These are phyloP conservation scores for Cephalopterus ornatus DNA, from an alignment of 2,113 vertebrate genomes.

Conservation along the genomic window DNA sequence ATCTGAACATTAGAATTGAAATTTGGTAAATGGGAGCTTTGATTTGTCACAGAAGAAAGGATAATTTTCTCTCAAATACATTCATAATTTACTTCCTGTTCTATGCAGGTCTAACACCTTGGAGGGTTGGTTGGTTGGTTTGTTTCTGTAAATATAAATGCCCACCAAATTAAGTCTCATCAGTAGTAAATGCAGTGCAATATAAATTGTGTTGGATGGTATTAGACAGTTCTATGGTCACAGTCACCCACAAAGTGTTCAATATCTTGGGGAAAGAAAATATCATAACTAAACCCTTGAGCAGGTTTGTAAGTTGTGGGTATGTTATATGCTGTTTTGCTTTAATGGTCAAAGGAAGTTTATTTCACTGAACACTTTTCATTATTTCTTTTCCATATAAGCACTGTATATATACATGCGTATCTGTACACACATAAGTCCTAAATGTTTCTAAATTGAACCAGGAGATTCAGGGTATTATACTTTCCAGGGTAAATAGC, in stretches of 20 bases:
- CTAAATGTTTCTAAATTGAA: conserved; percentile 9
- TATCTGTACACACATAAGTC: not conserved
- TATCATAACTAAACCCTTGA: not conserved
- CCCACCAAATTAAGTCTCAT: not conserved
- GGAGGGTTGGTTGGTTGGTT: not conserved
- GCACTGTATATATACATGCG: not conserved
- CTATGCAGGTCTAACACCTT: not conserved
- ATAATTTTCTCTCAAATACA: not conserved
- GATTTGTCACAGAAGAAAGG: not conserved
- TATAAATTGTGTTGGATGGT: not conserved
- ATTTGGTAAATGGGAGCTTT: not conserved
- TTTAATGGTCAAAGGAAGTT: not conserved
- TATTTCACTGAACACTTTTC: not conserved
- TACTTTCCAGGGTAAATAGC: not conserved
- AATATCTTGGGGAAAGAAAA: not conserved
- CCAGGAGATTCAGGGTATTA: not conserved
- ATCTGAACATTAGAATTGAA: not conserved
- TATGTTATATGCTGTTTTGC: not conserved
- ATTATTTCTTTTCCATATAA: not conserved
- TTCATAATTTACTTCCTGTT: not conserved
- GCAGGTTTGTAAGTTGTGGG: not conserved
- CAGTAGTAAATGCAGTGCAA: not conserved
- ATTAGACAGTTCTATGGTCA: not conserved
- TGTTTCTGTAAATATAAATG: not conserved
- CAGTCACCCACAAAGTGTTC: not conserved